phyloP scores from a whole-genome alignment of 2,797 vertebrate genomes.

The Malacoctenus gilli region DNA sequence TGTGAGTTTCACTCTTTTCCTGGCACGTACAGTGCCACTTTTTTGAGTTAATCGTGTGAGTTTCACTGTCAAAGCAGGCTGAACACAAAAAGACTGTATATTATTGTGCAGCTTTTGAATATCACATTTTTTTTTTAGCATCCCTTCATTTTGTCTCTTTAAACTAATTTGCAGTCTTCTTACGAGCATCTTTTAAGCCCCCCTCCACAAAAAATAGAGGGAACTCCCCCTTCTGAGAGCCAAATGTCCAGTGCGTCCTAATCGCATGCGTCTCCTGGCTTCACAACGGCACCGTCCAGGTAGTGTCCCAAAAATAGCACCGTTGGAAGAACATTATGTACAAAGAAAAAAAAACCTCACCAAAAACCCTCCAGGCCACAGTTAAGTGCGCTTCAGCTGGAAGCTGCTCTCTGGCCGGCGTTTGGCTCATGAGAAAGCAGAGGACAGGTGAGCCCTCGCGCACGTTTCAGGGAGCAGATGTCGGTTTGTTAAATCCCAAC shows the following conservation, averaged over 20 bases:
- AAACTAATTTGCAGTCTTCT: too few relatives aligned
- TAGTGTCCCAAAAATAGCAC: constrained; percentile 26
- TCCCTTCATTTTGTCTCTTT: too few relatives aligned
- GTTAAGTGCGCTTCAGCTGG: constrained; percentile 36
- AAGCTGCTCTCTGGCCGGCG: not conserved
- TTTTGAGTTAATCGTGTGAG: too few relatives aligned
- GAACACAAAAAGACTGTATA: too few relatives aligned
- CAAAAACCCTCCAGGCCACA: constrained; percentile 43
- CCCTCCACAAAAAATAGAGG: too few relatives aligned
- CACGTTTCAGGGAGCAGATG: not conserved
- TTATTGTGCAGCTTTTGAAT: too few relatives aligned
- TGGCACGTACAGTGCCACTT: too few relatives aligned
- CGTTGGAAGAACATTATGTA: constrained; percentile 29
- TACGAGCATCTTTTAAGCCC: too few relatives aligned
- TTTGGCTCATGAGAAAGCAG: constrained; percentile 10
- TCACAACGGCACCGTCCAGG: constrained; percentile 1
- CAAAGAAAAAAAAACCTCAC: constrained; percentile 25
- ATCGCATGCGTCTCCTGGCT: not conserved
- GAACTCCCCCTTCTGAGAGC: not conserved
- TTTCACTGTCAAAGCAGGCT: too few relatives aligned
- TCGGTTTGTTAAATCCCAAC: not conserved
- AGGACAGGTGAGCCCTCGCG: constrained; percentile 15
- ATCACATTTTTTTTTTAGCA: too few relatives aligned
- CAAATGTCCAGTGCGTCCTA: too few relatives aligned
- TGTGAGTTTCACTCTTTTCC: too few relatives aligned